Evolutionary conservation across 2,113 vertebrate species (phyloP), one percentile per base, ranked within the genome.

Genomic region (Cavia porcellus): DNA sequence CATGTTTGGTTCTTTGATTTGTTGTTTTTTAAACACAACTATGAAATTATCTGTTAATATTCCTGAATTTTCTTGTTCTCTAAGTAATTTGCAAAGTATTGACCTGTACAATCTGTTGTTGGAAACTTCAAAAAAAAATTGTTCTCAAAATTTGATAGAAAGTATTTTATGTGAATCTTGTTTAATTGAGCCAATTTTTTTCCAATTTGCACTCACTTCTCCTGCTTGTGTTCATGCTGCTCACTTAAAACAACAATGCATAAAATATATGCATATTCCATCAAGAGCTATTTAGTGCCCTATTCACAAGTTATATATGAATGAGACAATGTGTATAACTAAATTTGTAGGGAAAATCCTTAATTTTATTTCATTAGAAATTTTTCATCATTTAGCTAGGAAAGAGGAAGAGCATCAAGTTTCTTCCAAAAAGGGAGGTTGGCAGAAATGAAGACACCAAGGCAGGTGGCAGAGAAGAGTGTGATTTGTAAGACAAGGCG

Each of bases 401-500:
- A 57, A 92, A 66, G 68, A 10, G n/a, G 72, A 86, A 88, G 28
- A 55, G 2, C 7, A 83, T 72, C 30, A 3, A 12, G 3, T 1
- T 42, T 32, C 5, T 28, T 75, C 5, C 22, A 25, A 28, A 68
- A 85, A 77, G 35, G 77, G 3, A 7, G 7, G 25, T 45, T 90
- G 28, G 15, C 3, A 79, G 14, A 11, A 88, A 79, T 13, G 90
- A 74, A 92, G 7, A 12, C 19, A 50, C 2, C 17, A 38, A 75
- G 32, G 13, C 28, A 24, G 24, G 13, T 75, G 24, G 5, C 28
- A 77, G 11, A 83, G 11, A 38, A 55, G 10, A 20, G 22, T 13
- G 15, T n/a, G 47, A 90, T 86, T 96, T 97, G 59, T 80, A 59
- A 94, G 88, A 96, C 66, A 92, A 92, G 61, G 15, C 1, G 13